A percentile compares a stretch with the other conserved stretches of the same genome.
Evolutionary conservation across 1,140 invertebrate species (phyloP).

Genomic region (Drosophila neocordata): DNA sequence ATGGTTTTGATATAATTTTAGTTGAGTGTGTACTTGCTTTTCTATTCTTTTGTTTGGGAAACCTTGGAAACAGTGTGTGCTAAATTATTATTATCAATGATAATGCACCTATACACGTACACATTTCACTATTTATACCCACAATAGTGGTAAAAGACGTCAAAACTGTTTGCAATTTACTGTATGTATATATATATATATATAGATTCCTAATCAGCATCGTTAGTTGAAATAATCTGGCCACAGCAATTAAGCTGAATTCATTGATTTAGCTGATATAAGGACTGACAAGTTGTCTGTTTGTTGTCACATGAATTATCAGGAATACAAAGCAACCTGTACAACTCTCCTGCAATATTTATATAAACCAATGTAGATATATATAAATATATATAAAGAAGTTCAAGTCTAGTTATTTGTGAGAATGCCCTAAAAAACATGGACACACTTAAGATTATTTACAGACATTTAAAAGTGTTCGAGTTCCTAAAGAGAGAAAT

Average conservation of each 20-base stretch:
- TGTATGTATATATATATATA: not conserved
- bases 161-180: not conserved
- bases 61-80: conserved; percentile 35
- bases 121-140: not conserved
- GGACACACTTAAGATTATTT: too few species aligned
- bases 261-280: not conserved
- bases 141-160: not conserved
- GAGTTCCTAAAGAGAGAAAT: too few species aligned
- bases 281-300: not conserved
- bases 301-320: too few species aligned
- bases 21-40: conserved; percentile 26
- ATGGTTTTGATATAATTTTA: not conserved
- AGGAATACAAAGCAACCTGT: too few species aligned
- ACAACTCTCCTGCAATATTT: too few species aligned
- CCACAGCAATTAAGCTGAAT: not conserved
- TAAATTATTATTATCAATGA: conserved; percentile 23
- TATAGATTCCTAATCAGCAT: not conserved
- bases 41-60: conserved; percentile 36
- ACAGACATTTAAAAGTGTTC: too few species aligned
- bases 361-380: too few species aligned
- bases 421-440: too few species aligned
- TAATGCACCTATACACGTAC: conserved; percentile 9
- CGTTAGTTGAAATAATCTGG: too few species aligned
- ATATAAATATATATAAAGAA: too few species aligned
- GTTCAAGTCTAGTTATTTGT: too few species aligned